Base-by-base conservation (phyloP, 2,113 vertebrate genomes). In the Chaetodon trifascialis region DNA sequence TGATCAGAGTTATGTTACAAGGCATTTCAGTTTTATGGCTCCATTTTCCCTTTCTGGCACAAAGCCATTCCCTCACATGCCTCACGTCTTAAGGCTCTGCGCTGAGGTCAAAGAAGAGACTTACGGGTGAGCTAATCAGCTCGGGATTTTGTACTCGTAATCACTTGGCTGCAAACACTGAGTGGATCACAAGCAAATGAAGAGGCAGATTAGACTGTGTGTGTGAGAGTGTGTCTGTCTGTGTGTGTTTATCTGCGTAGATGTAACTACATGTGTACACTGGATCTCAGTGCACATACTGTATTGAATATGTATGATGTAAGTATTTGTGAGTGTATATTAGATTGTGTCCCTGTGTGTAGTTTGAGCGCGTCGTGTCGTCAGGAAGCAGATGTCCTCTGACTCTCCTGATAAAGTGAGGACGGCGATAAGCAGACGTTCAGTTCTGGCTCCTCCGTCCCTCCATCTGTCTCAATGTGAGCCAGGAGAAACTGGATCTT, bases 61-160 rank as follows among this genome's bases (percentile, higher is more conserved):
- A 51, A 34, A 42, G 67, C 77, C 66, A 14, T 78, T 59, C 49
- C 9, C 73, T 86, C 79, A 81, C 84, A 78, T 59, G 78, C 59
- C 65, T 82, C 25, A 30, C 7, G 38, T 70, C 73, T 59, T 36
- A 83, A 58, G 56, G 59, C 68, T 77, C 11, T 6, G 55, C 17
- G 1, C 19, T n/a, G 46, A 83, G 83, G 84, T 90, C 79, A 83
- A 80, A 86, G 85, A 86, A 51, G 62, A 79, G 87, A 83, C 76
- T 89, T 84, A 68, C 5, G 81, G 68, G 69, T 56, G 55, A 86
- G 83, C 62, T 90, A 85, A 92, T 93, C 73, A 81, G 86, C 79
- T 85, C 85, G 83, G 89, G 83, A 84, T 74, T 86, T 86, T 73
- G 79, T 71, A 67, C 2, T 6, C 9, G 70, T 81, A 84, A 88